Evolutionary conservation across 92 coral and sea anemone species (phyloP).

Genomic region (Porites rus): DNA sequence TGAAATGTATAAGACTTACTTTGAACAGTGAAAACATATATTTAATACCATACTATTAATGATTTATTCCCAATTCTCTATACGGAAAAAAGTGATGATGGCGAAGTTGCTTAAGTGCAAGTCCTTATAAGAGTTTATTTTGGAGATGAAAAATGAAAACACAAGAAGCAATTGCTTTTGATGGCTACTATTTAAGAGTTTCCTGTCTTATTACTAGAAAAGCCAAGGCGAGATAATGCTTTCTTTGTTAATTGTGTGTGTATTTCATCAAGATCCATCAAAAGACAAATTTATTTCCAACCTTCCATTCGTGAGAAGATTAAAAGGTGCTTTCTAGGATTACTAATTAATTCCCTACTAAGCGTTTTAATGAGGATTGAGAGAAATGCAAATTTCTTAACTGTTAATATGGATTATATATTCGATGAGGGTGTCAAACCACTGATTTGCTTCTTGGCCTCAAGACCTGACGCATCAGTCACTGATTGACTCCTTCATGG

Average conservation of each 20-base stretch:
- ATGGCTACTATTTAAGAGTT: constrained; percentile 5
- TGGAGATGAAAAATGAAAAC: not conserved
- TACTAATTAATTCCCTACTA: constrained; percentile 17
- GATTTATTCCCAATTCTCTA: not conserved
- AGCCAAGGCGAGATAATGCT: not conserved
- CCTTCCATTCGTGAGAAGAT: not conserved
- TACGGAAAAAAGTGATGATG: not conserved
- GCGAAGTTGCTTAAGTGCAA: constrained; percentile 3
- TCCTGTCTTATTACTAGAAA: constrained; percentile 20
- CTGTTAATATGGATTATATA: not conserved
- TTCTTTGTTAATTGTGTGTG: not conserved
- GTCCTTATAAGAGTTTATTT: constrained; percentile 24
- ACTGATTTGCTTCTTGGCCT: not conserved
- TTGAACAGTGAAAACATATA: not conserved
- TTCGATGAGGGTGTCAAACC: not conserved
- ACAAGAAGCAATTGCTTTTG: not conserved
- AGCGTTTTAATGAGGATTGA: constrained; percentile 10
- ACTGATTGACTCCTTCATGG: not conserved
- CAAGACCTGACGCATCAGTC: not conserved
- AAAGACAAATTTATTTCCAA: not conserved
- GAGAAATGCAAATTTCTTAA: constrained; percentile 25
- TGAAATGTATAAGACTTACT: not conserved
- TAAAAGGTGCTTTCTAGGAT: not conserved
- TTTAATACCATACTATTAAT: not conserved
- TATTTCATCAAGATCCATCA: not conserved